Conservation (phyloP, 2,888 invertebrate species). For the Dolichopus griseipennis region DNA sequence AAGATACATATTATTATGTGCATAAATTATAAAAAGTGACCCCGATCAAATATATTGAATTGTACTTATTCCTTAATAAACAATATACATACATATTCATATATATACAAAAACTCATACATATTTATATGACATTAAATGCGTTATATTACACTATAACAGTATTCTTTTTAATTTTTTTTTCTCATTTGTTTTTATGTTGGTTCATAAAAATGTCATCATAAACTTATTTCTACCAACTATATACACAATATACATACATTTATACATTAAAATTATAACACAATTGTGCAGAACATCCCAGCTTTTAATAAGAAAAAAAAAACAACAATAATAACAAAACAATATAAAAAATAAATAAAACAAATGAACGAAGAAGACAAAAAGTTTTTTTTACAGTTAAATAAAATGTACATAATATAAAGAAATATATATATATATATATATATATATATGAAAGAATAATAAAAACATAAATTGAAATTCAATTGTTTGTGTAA, state of each 20-base stretch:
- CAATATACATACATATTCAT: background rate
- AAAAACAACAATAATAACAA: no score
- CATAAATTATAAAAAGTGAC: no score
- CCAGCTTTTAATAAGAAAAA: no score
- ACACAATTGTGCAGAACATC: no score
- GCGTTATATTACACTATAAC: background rate
- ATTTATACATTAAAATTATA: background rate
- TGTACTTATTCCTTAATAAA: no score
- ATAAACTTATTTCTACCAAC: background rate
- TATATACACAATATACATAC: background rate
- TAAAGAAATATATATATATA: no score
- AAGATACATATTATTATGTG: no score
- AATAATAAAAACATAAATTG: conserved; percentile 3
- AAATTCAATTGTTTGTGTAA: background rate
- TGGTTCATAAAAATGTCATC: background rate
- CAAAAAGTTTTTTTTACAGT: no score
- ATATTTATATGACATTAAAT: background rate
- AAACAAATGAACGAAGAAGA: background rate
- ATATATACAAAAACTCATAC: background rate
- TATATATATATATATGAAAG: no score
- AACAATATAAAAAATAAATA: background rate
- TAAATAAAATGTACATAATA: background rate
- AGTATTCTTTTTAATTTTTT: background rate
- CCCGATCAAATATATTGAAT: no score
- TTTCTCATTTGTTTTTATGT: no score